These are phyloP conservation scores for Seladonia tumulorum DNA, from an alignment of 2,888 invertebrate genomes.

Conservation along the genomic window DNA sequence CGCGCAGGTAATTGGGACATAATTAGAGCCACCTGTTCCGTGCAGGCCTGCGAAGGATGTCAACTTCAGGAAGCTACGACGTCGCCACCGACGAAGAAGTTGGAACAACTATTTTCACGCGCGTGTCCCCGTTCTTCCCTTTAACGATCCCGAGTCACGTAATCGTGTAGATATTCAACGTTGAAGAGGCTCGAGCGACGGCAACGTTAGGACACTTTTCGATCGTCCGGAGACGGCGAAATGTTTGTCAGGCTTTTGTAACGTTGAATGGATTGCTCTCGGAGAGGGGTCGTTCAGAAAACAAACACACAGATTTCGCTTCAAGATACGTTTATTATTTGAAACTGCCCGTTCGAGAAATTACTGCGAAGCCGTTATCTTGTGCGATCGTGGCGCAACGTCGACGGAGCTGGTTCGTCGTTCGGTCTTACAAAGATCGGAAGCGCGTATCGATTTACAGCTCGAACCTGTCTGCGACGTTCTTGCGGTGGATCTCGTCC, in stretches of 20 bases:
- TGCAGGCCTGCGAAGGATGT: constrained; percentile 58
- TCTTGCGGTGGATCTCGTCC: neutral
- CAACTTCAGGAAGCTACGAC: constrained; percentile 16
- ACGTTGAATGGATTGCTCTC: neutral
- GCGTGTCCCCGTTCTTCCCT: neutral
- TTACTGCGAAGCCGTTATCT: neutral
- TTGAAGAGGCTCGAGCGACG: neutral
- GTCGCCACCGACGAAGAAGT: neutral
- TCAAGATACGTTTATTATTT: neutral
- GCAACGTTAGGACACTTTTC: neutral
- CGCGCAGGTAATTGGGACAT: constrained; percentile 76
- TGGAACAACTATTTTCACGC: constrained; percentile 12
- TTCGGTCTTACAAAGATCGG: neutral
- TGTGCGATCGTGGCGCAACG: neutral
- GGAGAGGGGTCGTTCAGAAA: neutral
- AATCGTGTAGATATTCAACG: neutral
- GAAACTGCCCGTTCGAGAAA: neutral
- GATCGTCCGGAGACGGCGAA: neutral
- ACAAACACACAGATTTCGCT: neutral
- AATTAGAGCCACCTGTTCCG: constrained; percentile 76
- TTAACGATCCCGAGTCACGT: neutral
- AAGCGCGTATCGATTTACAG: neutral
- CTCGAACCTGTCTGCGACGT: neutral
- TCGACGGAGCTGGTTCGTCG: neutral
- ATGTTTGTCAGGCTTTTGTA: too few relatives aligned